Evolutionary conservation across 2,888 invertebrate species (phyloP).

Genomic region (Frankliniella intonsa): DNA sequence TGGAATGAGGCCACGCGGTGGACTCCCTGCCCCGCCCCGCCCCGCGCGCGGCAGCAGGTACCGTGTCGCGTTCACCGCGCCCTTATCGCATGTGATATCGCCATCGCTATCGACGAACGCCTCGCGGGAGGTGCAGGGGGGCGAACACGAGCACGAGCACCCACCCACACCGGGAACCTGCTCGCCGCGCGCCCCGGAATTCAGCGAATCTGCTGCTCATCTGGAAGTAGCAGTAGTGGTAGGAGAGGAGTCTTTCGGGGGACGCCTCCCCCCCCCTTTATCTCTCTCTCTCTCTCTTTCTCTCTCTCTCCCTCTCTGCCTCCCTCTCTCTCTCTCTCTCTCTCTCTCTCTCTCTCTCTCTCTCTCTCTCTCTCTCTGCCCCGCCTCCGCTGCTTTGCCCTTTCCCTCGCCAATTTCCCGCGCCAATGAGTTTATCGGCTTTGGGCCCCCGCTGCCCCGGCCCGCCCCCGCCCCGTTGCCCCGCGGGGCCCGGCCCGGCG

Average conservation of each 20-base stretch:
- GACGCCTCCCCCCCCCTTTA: neutral
- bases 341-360: neutral
- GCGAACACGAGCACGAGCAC: no score
- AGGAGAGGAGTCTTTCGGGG: neutral
- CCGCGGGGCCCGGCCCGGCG: neutral
- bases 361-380: neutral
- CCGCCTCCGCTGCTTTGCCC: neutral
- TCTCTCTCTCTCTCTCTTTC: neutral
- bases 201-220: neutral
- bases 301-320: neutral
- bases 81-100: no score
- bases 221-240: neutral
- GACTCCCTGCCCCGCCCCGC: no score
- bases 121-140: no score
- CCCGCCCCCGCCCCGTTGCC: neutral
- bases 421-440: constrained; percentile 26
- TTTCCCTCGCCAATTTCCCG: neutral
- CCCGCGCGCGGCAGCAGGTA: no score
- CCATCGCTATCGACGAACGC: no score
- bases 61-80: no score
- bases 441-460: neutral
- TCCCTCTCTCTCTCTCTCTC: neutral
- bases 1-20: no score
- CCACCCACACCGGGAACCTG: neutral
- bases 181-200: neutral